Evolutionary conservation across 2,888 invertebrate genomes (phyloP), one percentile per base, ranked within the genome.

Genomic region (Geophilus truncorum): DNA sequence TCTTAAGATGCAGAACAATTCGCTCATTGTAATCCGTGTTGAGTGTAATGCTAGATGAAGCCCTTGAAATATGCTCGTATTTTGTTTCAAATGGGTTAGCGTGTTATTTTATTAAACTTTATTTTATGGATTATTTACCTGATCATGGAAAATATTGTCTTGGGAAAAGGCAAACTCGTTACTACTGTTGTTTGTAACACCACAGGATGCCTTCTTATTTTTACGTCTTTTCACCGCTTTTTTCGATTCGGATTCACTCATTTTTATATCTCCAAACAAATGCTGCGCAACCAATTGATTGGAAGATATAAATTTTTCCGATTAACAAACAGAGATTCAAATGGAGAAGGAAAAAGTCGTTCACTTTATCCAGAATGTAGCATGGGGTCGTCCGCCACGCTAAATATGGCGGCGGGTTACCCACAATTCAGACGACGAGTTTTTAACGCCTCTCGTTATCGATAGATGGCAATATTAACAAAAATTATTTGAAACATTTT

Each of bases 301-400:
- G 18, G 28, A 77, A 77, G 32, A 32, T 32, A 21, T 12, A 12
- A 34, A 32, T 32, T 21, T 34, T 18, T 70, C 70, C 28, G 70
- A n/a, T 28, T 77, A 77, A 34, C 18, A 77, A 34, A 32, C 34
- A 34, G 36, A 77, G 77, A 34, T 32, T 77, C 21, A 77, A 77
- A 70, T 28, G 25, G 25, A 70, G 28, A 28, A 70, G 51, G 51
- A 51, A 51, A 70, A 70, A 70, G 70, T 25, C 70, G 30, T 77
- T 77, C 77, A 36, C 34, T 77, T 77, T 32, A 77, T 34, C 77
- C 32, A 77, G 77, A 77, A 77, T 77, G 32, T 77, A 77, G 77
- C 77, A 77, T 77, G 77, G 77, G 36, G 32, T 77, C 77, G 77
- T 77, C 77, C 77, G 77, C 77, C 77, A 77, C 77, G 77, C 77